phyloP scores from a whole-genome alignment of 2,888 invertebrate genomes.

The Apamea crenata region DNA sequence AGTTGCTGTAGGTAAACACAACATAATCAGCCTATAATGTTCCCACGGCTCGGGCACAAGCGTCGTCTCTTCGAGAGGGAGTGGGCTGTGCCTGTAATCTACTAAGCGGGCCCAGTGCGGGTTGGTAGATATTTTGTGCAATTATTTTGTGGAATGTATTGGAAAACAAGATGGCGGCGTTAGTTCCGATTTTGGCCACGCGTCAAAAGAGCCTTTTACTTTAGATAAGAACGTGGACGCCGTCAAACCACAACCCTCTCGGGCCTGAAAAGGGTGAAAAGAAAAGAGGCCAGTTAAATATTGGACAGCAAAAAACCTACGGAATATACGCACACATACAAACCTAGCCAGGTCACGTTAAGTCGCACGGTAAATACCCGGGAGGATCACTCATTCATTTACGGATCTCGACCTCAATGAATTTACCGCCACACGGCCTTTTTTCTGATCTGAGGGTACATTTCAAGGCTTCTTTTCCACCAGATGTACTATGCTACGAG shows the following conservation, averaged over 20 bases:
- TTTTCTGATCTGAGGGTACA: not conserved
- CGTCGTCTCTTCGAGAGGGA: not conserved
- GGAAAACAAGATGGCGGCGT: not conserved
- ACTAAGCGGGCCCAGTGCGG: not conserved
- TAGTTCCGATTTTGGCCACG: not conserved
- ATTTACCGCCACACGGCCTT: not conserved
- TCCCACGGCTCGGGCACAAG: not conserved
- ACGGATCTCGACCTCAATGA: not conserved
- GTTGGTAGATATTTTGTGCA: not conserved
- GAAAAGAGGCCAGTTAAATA: conserved; percentile 5
- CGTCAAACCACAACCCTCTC: not conserved
- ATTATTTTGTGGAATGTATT: not conserved
- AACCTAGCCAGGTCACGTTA: not conserved
- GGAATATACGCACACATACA: conserved; percentile 3
- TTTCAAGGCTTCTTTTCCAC: not conserved
- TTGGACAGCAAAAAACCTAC: not conserved
- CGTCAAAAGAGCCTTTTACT: not conserved
- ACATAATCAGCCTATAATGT: not conserved
- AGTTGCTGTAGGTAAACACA: not conserved
- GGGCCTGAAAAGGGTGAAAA: not conserved
- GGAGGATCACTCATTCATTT: conserved; percentile 10
- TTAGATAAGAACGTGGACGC: not conserved
- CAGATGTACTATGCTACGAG: not conserved
- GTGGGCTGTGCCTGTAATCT: not conserved
- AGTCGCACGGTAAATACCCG: conserved; percentile 21